These are phyloP conservation scores for Drosophila sproati DNA, from an alignment of 1,140 invertebrate genomes.

Conservation along the genomic window DNA sequence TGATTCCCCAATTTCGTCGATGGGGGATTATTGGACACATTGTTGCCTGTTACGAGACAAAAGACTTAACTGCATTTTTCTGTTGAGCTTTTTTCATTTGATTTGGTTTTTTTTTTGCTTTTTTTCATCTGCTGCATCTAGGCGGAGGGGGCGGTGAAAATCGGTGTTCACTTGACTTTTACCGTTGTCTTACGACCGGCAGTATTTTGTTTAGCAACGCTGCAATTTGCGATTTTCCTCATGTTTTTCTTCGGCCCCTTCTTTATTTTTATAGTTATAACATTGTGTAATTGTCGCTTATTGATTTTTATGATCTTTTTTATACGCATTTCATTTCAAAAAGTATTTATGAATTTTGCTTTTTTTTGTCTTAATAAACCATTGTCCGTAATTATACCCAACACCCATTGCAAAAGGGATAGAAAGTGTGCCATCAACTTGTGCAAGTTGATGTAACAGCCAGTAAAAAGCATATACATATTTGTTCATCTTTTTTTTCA, in stretches of 20 bases:
- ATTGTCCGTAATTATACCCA: no score
- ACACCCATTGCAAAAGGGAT: neutral
- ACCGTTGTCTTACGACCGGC: slow-evolving; percentile 13
- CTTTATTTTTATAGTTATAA: neutral
- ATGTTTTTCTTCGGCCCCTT: neutral
- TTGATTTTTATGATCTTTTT: slow-evolving; percentile 5
- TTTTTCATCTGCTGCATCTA: slow-evolving; percentile 26
- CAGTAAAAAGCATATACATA: no score
- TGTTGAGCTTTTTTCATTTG: slow-evolving; percentile 6
- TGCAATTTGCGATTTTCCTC: slow-evolving; percentile 1
- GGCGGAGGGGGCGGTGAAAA: neutral
- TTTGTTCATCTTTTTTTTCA: no score
- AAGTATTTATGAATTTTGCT: neutral
- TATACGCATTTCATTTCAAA: no score
- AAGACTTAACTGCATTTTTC: no score
- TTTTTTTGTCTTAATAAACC: no score
- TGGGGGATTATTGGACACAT: no score
- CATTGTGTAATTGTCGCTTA: neutral
- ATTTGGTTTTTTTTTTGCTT: slow-evolving; percentile 22
- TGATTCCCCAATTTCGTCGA: no score
- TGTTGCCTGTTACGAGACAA: no score
- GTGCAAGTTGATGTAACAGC: neutral
- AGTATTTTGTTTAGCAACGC: slow-evolving; percentile 8
- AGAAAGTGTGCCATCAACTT: no score
- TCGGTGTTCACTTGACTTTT: slow-evolving; percentile 2